Conservation (phyloP, 2,113 vertebrate genomes). For the Myrmophylax atrothorax region DNA sequence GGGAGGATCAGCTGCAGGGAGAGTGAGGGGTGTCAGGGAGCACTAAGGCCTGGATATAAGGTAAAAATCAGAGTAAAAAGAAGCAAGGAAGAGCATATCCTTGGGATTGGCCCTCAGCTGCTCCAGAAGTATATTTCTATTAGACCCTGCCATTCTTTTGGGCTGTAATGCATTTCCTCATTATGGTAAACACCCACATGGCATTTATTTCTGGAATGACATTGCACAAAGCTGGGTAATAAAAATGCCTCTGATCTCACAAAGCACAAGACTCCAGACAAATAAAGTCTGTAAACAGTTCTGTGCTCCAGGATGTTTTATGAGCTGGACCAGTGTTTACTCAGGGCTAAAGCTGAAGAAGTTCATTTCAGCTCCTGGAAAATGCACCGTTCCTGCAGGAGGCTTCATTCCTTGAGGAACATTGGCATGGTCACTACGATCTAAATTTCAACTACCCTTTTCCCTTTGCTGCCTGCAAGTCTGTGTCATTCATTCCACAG, state of each 20-base stretch:
- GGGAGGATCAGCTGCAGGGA: not conserved
- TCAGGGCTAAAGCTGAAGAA: conserved; percentile 51
- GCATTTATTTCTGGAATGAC: conserved; percentile 37
- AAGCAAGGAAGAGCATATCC: not conserved
- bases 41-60: not conserved
- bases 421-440: not conserved
- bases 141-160: not conserved
- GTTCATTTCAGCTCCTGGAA: conserved; percentile 48
- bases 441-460: not conserved
- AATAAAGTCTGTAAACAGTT: conserved; percentile 69
- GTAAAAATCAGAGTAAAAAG: not conserved
- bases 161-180: not conserved
- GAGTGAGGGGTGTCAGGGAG: not conserved
- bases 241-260: conserved; percentile 51
- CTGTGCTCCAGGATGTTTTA: conserved; percentile 45
- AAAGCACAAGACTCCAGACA: conserved; percentile 44
- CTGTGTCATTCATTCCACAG: not conserved
- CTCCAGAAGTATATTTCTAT: conserved; percentile 21
- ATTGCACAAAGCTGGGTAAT: conserved; percentile 36
- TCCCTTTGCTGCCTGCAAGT: not conserved
- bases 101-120: not conserved
- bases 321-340: conserved; percentile 52
- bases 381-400: not conserved
- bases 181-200: conserved; percentile 18
- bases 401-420: not conserved